Evolutionary conservation across 2,113 vertebrate species (phyloP).

Genomic region (Lichenostomus cassidix): DNA sequence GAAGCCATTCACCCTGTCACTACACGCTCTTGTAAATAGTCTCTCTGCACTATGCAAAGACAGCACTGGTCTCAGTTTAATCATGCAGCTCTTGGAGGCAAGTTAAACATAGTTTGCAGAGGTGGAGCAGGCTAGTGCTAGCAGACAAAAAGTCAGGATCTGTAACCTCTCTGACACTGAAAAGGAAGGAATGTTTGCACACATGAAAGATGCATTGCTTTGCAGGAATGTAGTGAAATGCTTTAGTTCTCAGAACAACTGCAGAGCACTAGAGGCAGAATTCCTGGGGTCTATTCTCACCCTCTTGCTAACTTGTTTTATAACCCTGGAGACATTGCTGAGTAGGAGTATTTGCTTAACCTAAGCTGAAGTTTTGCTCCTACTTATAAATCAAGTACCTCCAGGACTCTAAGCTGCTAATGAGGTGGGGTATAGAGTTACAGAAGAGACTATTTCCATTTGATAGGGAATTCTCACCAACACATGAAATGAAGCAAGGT

Average conservation of each 20-base stretch:
- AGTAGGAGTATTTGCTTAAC: slow-evolving; percentile 16
- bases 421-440: neutral
- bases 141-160: neutral
- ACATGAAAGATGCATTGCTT: neutral
- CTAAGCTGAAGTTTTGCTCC: neutral
- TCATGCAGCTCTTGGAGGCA: neutral
- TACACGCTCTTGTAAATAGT: neutral
- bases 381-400: neutral
- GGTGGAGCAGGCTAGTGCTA: neutral
- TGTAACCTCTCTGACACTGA: neutral
- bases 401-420: neutral
- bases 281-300: neutral
- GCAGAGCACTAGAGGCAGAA: neutral
- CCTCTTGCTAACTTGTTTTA: neutral
- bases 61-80: neutral
- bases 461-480: neutral
- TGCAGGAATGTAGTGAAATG: neutral
- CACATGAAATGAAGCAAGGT: neutral
- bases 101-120: neutral
- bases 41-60: neutral
- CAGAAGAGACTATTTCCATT: neutral
- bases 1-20: neutral
- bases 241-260: neutral
- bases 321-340: neutral
- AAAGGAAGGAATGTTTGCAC: neutral